Base-by-base conservation (phyloP, 2,888 invertebrate genomes). In the Crematogaster levior region DNA sequence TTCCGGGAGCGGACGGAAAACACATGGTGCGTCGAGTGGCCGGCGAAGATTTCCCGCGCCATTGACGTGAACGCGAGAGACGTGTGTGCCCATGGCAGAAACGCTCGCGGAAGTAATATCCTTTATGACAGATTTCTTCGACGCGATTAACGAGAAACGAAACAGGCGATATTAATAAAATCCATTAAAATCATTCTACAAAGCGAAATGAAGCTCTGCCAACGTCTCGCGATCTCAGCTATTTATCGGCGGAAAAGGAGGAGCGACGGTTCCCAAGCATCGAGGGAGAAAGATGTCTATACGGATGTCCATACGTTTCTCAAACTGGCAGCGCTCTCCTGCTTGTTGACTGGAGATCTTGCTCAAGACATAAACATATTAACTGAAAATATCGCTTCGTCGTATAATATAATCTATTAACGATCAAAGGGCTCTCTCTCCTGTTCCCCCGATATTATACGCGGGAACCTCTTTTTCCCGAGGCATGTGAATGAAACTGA, bases 401-500 rank as follows among this genome's bases (percentile, higher is more conserved):
- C 66, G 34, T 58, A 68, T 56, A 79, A 79, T 79, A 68, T 79
- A 79, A 79, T 79, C 77, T 79, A 79, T 79, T 79, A 79, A 43
- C 77, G 68, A 68, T 79, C 77, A 68, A 68, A 79, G 77, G 10
- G n/a, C 9, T 48, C 56, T 24, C 34, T 21, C 12, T 18, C 34
- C n/a, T 27, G 21, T 58, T 27, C 37, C 30, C 15, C 9, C 21
- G 30, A 27, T 12, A 21, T 4, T 30, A n/a, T 48, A 43, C 43
- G 30, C 56, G 56, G 66, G 43, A 46, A 21, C 43, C 30, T 34
- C 48, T 72, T 72, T 81, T 72, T 74, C 48, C 61, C 48, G 51
- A 27, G 56, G 81, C 77, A 77, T 68, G 72, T 81, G 85, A 85
- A 85, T 80, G 83, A 74, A 79, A 77, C 83, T 66, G 68, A 81